Evolutionary conservation across 2,113 vertebrate species (phyloP), one percentile per base, ranked within the genome.

Genomic region (Hypomesus transpacificus): DNA sequence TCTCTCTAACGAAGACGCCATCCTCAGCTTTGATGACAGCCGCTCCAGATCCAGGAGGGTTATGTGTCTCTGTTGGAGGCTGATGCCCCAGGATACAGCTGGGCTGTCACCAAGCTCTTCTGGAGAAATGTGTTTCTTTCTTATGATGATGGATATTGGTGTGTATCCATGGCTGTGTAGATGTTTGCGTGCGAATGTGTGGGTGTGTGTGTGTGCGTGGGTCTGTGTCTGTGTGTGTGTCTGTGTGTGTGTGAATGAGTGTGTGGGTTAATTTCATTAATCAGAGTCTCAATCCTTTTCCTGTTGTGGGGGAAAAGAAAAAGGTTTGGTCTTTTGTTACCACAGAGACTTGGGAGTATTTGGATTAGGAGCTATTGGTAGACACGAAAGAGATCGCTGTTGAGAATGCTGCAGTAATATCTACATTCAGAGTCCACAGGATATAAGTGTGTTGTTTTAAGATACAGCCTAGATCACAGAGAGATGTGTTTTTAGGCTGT

Each of bases 1-100:
- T 82, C 75, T 80, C 59, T 28, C 77, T 70, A 84, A 84, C 64
- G 70, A 74, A 73, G 83, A 88, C 81, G 81, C 69, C 78, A 85
- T 81, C 73, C 73, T 80, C 63, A 46, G 71, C 60, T 78, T 72
- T 79, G 75, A 75, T 79, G 82, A 82, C 67, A 80, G 71, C 63
- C 71, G 77, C 63, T 76, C 53, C 73, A 77, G 69, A 74, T 14
- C 57, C 69, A 24, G n/a, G 34, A 70, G 70, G 66, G 66, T 78
- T 71, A 72, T 66, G 66, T 75, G 2, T 78, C 34, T 14, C 56
- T 68, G 72, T 77, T 79, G 82, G 62, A 78, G 70, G 77, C 61
- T 69, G 62, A 69, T 56, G 82, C 81, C 76, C 22, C 28, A 66
- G 70, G 75, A 80, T 46, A 80, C 77, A 81, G 11, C 70, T 66